A percentile compares a stretch with the other conserved stretches of the same genome.
Conservation (phyloP, 1,140 invertebrate species). For the Sarcophaga bullata region DNA sequence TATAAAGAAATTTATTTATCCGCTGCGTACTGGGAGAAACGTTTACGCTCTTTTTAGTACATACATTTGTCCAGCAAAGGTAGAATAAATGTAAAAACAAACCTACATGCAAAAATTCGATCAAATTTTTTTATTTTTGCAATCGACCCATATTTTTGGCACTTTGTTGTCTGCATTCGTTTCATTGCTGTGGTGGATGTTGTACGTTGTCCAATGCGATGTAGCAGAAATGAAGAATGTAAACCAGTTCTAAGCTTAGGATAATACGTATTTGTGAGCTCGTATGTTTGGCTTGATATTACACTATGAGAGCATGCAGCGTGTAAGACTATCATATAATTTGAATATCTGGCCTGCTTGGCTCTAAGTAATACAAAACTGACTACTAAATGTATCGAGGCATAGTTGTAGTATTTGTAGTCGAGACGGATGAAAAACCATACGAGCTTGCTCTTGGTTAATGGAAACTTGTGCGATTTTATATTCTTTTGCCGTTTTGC, state of each 20-base stretch:
- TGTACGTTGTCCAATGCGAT: slow-evolving; percentile 2
- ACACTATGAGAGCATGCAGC: slow-evolving; percentile 12
- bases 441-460: neutral
- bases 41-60: neutral
- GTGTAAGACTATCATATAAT: slow-evolving; percentile 50
- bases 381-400: slow-evolving; percentile 26
- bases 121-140: slow-evolving; percentile 56
- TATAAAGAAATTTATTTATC: too few relatives aligned
- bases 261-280: slow-evolving; percentile 13
- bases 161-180: slow-evolving; percentile 42
- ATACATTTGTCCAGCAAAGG: slow-evolving; percentile 46
- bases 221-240: neutral
- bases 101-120: slow-evolving; percentile 66
- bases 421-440: neutral
- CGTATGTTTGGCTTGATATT: slow-evolving; percentile 17
- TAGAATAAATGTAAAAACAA: slow-evolving; percentile 53
- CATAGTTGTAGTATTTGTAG: neutral
- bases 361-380: neutral
- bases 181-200: neutral
- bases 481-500: neutral
- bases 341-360: slow-evolving; percentile 56
- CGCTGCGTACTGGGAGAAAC: slow-evolving; percentile 39
- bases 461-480: slow-evolving; percentile 5
- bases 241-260: slow-evolving; percentile 34
- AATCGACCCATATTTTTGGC: slow-evolving; percentile 62